phyloP scores from a whole-genome alignment of 1,140 invertebrate genomes.

The Phymorhynchus buccinoides region DNA sequence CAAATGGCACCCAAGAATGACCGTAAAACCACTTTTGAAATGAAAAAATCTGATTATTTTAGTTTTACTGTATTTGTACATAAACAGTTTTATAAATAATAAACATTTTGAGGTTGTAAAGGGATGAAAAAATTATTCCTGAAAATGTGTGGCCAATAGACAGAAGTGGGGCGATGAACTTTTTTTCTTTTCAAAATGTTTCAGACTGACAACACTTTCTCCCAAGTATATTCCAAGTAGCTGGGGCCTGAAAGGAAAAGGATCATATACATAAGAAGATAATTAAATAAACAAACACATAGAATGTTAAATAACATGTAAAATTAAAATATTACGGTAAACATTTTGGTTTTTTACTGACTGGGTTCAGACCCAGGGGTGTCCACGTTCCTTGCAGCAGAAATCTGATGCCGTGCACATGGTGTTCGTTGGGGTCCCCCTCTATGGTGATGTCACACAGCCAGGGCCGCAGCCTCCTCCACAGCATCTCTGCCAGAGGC shows the following conservation, averaged over 20 bases:
- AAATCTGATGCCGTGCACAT: slow-evolving; percentile 54
- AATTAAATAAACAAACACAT: too few species aligned
- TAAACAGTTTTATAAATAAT: too few species aligned
- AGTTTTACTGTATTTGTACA: too few species aligned
- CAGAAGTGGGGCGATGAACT: not conserved
- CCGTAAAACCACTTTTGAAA: too few species aligned
- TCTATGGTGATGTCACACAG: slow-evolving; percentile 46
- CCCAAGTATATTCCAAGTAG: too few species aligned
- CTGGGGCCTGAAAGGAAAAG: too few species aligned
- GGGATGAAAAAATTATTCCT: too few species aligned
- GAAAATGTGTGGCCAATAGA: too few species aligned
- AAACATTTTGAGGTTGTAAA: too few species aligned
- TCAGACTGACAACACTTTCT: not conserved
- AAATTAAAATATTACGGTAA: not conserved
- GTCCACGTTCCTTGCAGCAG: slow-evolving; percentile 54
- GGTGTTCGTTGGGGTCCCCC: slow-evolving; percentile 45
- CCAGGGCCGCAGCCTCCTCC: slow-evolving; percentile 47
- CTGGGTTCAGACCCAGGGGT: slow-evolving; percentile 49
- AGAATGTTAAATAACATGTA: not conserved
- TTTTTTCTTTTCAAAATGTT: not conserved
- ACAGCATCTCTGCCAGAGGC: slow-evolving; percentile 46
- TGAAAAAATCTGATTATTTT: too few species aligned
- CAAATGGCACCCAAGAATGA: too few species aligned
- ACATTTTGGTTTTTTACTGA: slow-evolving; percentile 33
- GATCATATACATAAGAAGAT: too few species aligned